Percentiles rank a stretch among this genome's conserved stretches.
Evolutionary conservation across 2,113 vertebrate genomes (phyloP).

Genomic region (Trachemys scripta): DNA sequence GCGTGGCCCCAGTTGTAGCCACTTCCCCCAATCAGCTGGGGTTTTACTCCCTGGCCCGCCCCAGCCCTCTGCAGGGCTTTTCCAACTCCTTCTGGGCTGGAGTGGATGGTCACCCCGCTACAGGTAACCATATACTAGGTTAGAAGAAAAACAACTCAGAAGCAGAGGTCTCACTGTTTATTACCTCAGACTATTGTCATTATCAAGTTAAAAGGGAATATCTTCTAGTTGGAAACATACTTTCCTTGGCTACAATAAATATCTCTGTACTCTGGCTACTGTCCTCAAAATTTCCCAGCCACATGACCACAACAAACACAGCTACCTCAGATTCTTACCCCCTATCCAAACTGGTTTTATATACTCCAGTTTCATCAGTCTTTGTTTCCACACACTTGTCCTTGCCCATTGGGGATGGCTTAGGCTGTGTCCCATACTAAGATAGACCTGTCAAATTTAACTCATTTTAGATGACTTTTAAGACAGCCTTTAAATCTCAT

Average conservation of each 20-base stretch:
- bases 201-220: neutral
- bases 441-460: neutral
- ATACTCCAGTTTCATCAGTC: neutral
- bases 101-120: too few relatives aligned
- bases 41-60: too few relatives aligned
- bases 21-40: too few relatives aligned
- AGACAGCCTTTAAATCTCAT: neutral
- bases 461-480: neutral
- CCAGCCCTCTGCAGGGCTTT: too few relatives aligned
- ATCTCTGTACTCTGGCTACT: conserved; percentile 25
- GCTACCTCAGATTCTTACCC: neutral
- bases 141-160: neutral
- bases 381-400: neutral
- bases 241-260: conserved; percentile 16
- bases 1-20: too few relatives aligned
- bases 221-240: neutral
- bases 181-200: neutral
- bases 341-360: neutral
- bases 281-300: conserved; percentile 12
- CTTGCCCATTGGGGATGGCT: neutral
- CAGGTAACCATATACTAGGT: neutral
- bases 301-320: rapidly evolving
- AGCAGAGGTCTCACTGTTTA: neutral
- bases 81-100: too few relatives aligned
- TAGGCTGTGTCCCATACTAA: neutral